phyloP scores from a whole-genome alignment of 1,140 invertebrate species.

The Atopsyche davidsoni region DNA sequence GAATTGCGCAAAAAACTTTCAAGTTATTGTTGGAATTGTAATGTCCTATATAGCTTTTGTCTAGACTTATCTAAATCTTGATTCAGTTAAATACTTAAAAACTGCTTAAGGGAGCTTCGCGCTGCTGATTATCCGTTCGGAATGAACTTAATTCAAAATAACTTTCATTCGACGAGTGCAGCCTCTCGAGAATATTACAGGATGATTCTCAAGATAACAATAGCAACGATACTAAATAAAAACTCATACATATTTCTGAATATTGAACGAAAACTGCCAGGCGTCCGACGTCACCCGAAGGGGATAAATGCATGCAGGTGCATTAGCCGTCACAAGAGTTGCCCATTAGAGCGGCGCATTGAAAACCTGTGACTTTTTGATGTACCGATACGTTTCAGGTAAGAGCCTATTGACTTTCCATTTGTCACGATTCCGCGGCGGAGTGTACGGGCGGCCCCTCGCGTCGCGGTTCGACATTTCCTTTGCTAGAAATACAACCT shows the following conservation, averaged over 20 bases:
- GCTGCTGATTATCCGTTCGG: no score
- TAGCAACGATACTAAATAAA: conserved; percentile 1
- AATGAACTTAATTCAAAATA: no score
- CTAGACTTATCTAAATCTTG: conserved; percentile 1
- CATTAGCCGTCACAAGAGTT: conserved; percentile 4
- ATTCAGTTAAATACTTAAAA: not conserved
- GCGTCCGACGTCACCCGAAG: not conserved
- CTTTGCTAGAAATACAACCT: no score
- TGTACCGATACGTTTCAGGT: conserved; percentile 3
- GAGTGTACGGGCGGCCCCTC: no score
- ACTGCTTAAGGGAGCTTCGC: no score
- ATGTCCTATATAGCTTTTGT: conserved; percentile 5
- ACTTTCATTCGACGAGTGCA: no score
- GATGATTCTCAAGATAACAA: no score
- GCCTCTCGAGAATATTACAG: no score
- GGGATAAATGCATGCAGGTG: not conserved
- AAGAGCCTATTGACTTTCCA: conserved; percentile 19
- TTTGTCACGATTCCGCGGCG: conserved; percentile 16
- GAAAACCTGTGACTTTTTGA: conserved; percentile 10
- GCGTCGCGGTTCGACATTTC: no score
- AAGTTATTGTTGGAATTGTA: conserved; percentile 13
- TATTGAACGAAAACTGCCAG: no score
- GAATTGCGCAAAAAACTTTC: conserved; percentile 7
- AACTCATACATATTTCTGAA: not conserved
- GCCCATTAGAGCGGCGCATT: conserved; percentile 1